These are phyloP conservation scores for Benitochromis conjunctus DNA, from an alignment of 2,113 vertebrate genomes.

Conservation along the genomic window DNA sequence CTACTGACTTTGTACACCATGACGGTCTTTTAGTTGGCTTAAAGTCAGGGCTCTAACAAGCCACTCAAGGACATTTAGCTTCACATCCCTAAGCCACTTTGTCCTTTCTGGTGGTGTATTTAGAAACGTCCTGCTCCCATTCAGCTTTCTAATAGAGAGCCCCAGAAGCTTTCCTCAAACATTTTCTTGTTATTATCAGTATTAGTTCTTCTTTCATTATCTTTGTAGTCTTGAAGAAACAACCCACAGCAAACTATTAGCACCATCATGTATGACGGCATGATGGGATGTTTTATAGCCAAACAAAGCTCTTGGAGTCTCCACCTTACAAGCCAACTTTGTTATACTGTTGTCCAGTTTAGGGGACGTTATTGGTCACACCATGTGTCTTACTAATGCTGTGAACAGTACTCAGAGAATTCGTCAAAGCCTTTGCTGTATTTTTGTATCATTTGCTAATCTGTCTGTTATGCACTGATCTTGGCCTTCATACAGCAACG, in stretches of 20 bases:
- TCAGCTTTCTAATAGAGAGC: background rate
- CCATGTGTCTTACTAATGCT: background rate
- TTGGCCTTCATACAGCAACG: background rate
- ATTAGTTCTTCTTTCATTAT: background rate
- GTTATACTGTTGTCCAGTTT: background rate
- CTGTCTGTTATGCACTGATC: constrained; percentile 1
- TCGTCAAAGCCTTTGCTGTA: background rate
- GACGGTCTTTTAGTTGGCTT: background rate
- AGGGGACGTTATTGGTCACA: background rate
- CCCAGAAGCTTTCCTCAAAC: background rate
- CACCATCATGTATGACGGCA: background rate
- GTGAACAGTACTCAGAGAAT: background rate
- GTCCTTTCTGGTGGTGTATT: background rate
- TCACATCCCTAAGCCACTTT: background rate
- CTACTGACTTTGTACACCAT: background rate
- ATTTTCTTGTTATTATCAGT: background rate
- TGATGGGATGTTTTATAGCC: background rate
- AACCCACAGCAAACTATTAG: background rate
- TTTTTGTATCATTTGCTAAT: background rate
- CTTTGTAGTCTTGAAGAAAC: background rate
- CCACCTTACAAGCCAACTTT: background rate
- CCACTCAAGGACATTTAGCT: background rate
- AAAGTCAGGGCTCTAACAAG: background rate
- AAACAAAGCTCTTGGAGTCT: background rate
- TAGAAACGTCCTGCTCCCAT: background rate